phyloP scores from a whole-genome alignment of 2,113 vertebrate species.

The Trinectes maculatus region DNA sequence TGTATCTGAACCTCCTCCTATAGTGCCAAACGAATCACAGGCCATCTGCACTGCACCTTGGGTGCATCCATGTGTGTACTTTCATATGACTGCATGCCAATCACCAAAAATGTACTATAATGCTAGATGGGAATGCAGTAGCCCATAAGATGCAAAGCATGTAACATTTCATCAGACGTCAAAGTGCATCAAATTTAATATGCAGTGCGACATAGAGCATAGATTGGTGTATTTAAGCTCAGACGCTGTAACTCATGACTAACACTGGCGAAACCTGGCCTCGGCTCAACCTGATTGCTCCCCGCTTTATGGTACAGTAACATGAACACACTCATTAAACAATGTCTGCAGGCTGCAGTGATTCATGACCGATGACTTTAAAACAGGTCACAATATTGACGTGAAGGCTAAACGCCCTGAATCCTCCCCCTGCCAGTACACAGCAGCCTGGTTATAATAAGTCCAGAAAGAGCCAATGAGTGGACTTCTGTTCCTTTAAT shows the following conservation, averaged over 20 bases:
- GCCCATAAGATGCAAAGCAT: too few species aligned
- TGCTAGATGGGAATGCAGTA: too few species aligned
- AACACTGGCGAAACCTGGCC: not conserved
- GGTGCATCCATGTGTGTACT: too few species aligned
- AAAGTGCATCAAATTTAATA: not conserved
- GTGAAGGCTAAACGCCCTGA: constrained; percentile 8
- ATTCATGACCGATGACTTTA: constrained; percentile 14
- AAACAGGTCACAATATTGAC: constrained; percentile 25
- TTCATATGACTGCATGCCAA: too few species aligned
- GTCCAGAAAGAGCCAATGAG: constrained; percentile 5
- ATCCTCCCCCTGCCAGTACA: not conserved
- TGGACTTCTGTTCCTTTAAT: constrained; percentile 4
- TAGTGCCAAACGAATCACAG: not conserved
- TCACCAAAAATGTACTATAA: too few species aligned
- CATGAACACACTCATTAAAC: not conserved
- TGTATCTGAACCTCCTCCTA: not conserved
- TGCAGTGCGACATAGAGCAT: not conserved
- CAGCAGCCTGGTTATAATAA: not conserved
- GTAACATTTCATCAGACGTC: not conserved
- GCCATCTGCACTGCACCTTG: too few species aligned
- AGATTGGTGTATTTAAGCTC: not conserved
- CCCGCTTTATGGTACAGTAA: not conserved
- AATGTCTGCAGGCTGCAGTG: not conserved
- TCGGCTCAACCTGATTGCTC: not conserved
- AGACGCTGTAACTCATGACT: not conserved